phyloP scores from a whole-genome alignment of 2,888 invertebrate genomes.

The Mamestra brassicae region DNA sequence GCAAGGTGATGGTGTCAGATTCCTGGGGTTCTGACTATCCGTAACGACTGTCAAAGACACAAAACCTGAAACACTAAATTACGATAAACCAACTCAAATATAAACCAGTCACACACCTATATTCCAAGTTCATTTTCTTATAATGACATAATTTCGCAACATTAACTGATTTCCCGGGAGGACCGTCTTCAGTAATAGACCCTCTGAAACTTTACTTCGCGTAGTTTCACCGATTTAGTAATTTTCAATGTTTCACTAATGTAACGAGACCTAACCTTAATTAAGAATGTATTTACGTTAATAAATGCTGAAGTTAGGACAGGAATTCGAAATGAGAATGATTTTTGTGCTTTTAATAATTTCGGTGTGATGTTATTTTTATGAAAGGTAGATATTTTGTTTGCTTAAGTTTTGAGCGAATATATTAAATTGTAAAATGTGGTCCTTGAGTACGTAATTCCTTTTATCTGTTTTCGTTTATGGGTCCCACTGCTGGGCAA shows the following conservation, averaged over 20 bases:
- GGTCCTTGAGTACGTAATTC: background rate
- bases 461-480: background rate
- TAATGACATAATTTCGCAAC: conserved; percentile 45
- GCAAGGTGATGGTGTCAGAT: too few species aligned
- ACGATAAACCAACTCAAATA: background rate
- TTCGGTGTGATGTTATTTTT: background rate
- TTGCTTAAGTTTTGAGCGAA: background rate
- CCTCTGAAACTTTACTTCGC: conserved; percentile 16
- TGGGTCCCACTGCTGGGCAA: background rate
- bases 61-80: background rate
- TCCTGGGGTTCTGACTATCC: too few species aligned
- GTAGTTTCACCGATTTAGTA: conserved; percentile 44
- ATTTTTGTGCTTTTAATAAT: conserved; percentile 10
- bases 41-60: too few species aligned
- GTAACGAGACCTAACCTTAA: conserved; percentile 22
- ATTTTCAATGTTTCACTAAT: conserved; percentile 58
- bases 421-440: conserved; percentile 1
- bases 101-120: conserved; percentile 1
- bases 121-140: conserved; percentile 17
- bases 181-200: conserved; percentile 24
- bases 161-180: conserved; percentile 53
- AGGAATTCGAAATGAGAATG: conserved; percentile 11
- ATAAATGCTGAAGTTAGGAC: conserved; percentile 32
- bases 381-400: conserved; percentile 12
- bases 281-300: conserved; percentile 48